Percentiles rank a stretch among this genome's conserved stretches.
Evolutionary conservation across 1,140 invertebrate genomes (phyloP).

Genomic region (Bombus waltoni): DNA sequence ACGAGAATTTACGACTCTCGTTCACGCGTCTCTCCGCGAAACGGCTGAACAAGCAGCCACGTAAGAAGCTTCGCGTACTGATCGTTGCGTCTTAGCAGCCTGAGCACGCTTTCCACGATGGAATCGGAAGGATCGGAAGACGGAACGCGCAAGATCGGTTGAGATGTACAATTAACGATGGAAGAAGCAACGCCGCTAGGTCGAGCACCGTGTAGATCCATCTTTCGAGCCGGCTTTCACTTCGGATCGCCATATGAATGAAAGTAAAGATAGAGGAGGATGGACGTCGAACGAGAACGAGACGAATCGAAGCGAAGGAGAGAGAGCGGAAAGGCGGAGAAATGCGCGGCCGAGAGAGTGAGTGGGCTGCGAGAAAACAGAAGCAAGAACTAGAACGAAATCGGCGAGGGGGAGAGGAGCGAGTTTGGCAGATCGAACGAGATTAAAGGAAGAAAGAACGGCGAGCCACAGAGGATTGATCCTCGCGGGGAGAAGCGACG

Average conservation of each 20-base stretch:
- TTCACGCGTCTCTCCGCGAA: too few species aligned
- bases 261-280: background rate
- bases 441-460: background rate
- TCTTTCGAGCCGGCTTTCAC: background rate
- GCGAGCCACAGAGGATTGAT: background rate
- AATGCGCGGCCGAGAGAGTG: background rate
- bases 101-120: too few species aligned
- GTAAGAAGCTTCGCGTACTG: background rate
- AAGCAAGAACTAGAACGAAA: background rate
- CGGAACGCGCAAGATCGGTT: background rate
- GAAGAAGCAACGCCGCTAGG: slow-evolving; percentile 9
- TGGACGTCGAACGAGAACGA: background rate
- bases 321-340: background rate
- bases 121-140: too few species aligned
- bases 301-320: too few species aligned
- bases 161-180: slow-evolving; percentile 13
- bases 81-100: background rate
- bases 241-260: slow-evolving; percentile 27
- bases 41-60: background rate
- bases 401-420: background rate
- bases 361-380: background rate
- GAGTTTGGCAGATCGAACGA: background rate
- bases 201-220: background rate
- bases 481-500: too few species aligned
- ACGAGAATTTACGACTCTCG: too few species aligned